Evolutionary conservation across 2,113 vertebrate species (phyloP).

Genomic region (Psophia crepitans): DNA sequence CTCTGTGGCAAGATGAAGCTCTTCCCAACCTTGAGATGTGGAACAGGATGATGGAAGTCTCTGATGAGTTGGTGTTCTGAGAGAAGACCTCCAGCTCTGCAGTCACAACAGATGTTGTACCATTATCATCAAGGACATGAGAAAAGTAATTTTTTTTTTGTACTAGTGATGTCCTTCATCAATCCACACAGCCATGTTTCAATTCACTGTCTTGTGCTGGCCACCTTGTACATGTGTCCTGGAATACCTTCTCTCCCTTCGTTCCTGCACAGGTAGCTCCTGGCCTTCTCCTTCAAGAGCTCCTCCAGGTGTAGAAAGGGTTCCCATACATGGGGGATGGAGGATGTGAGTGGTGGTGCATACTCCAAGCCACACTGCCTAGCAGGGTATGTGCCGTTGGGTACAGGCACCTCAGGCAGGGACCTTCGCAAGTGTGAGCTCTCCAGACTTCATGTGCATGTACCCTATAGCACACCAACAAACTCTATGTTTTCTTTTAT

Average conservation of each 20-base stretch:
- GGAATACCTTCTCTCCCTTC: neutral
- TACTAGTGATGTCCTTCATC: neutral
- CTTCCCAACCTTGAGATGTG: neutral
- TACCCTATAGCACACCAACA: neutral
- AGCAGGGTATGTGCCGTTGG: accelerated
- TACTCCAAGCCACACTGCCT: too few relatives aligned
- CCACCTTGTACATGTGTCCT: neutral
- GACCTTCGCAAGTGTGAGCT: neutral
- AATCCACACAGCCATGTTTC: neutral
- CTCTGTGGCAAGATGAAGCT: neutral
- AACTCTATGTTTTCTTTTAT: neutral
- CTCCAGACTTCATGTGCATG: neutral
- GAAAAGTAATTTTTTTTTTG: neutral
- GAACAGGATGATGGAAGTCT: neutral
- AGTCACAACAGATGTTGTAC: neutral
- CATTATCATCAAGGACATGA: neutral
- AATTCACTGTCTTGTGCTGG: neutral
- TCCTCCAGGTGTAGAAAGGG: neutral
- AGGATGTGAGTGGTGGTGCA: neutral
- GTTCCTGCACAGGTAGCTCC: neutral
- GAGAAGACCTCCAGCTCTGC: neutral
- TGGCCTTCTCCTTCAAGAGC: neutral
- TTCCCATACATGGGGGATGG: neutral
- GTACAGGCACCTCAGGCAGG: neutral
- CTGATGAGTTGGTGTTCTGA: neutral